A percentile compares a stretch with the other conserved stretches of the same genome.
Evolutionary conservation across 2,797 vertebrate genomes (phyloP).

Genomic region (Siniperca undulata): DNA sequence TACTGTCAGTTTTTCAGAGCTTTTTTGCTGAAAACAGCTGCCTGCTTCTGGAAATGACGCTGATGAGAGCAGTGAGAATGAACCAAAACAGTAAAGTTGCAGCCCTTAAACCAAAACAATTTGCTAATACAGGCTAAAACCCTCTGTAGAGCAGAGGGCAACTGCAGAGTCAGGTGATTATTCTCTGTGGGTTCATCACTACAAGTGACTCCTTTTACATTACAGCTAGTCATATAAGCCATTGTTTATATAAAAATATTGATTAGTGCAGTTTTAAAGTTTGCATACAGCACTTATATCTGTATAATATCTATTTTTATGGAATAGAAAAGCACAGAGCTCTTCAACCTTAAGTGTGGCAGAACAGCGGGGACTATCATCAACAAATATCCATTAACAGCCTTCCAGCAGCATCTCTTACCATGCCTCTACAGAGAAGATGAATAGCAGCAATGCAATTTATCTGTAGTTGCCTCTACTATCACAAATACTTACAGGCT

Average conservation of each 20-base stretch:
- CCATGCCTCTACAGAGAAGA: conserved; percentile 4
- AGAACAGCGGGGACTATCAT: background rate
- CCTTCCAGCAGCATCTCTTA: background rate
- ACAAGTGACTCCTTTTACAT: background rate
- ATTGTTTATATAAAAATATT: background rate
- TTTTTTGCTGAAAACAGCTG: background rate
- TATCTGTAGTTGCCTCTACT: background rate
- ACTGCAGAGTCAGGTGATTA: background rate
- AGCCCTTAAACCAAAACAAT: background rate
- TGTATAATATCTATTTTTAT: background rate
- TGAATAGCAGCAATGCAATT: conserved; percentile 18
- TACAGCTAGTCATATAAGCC: background rate
- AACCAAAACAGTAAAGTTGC: background rate
- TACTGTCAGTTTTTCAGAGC: background rate
- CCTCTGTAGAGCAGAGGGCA: background rate
- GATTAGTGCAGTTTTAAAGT: background rate
- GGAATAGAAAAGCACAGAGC: background rate
- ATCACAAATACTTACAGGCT: background rate
- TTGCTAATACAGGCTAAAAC: background rate
- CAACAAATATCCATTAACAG: background rate
- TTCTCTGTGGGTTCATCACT: background rate
- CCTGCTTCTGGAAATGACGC: background rate
- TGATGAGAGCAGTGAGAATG: background rate
- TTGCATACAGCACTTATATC: background rate
- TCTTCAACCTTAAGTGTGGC: background rate